phyloP scores from a whole-genome alignment of 1,140 invertebrate genomes.

The Pseudachorutes palmiensis region DNA sequence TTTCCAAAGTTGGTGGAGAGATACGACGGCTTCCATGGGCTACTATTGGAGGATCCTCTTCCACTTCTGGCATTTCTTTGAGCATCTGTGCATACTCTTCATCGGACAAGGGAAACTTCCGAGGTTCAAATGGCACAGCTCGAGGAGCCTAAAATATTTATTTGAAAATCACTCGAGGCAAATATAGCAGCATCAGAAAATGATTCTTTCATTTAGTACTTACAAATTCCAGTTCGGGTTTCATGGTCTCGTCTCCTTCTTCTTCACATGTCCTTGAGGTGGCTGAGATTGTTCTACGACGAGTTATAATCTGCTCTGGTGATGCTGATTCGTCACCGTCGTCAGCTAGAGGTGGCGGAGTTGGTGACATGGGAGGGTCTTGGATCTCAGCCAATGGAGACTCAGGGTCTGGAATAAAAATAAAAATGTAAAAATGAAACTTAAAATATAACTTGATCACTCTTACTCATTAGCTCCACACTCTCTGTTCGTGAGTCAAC shows the following conservation, averaged over 20 bases:
- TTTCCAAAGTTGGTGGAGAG: not conserved
- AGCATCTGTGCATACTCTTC: constrained; percentile 61
- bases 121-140: constrained; percentile 56
- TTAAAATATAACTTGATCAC: constrained; percentile 14
- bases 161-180: too few species aligned
- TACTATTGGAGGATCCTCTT: not conserved
- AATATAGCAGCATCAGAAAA: too few species aligned
- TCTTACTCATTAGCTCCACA: constrained; percentile 57
- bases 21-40: not conserved
- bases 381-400: too few species aligned
- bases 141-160: not conserved
- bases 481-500: constrained; percentile 60
- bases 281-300: constrained; percentile 24
- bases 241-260: constrained; percentile 40
- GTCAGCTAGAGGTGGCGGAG: too few species aligned
- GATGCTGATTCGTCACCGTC: too few species aligned
- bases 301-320: too few species aligned
- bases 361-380: too few species aligned
- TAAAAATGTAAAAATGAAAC: too few species aligned
- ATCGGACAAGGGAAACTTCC: constrained; percentile 65
- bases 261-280: constrained; percentile 37
- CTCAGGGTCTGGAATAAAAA: too few species aligned
- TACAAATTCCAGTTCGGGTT: constrained; percentile 17
- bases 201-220: constrained; percentile 8
- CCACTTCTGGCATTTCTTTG: constrained; percentile 32